These are phyloP conservation scores for Diplodus puntazzo DNA, from an alignment of 2,797 vertebrate genomes.

Conservation along the genomic window DNA sequence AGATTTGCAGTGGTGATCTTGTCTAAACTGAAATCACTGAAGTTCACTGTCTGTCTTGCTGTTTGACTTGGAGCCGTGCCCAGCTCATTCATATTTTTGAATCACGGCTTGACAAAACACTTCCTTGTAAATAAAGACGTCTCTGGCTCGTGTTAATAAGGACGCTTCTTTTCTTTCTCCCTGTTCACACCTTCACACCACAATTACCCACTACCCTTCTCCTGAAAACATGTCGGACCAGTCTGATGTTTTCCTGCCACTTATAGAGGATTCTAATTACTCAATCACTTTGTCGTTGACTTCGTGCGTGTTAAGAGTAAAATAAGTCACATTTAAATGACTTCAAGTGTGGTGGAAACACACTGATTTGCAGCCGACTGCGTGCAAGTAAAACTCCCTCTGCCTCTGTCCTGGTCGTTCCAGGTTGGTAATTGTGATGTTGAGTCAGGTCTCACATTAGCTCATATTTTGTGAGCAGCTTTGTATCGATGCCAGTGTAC, in stretches of 20 bases:
- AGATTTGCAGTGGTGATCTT: slow-evolving; percentile 36
- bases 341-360: neutral
- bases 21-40: slow-evolving; percentile 54
- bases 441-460: slow-evolving; percentile 24
- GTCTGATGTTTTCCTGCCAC: neutral
- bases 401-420: slow-evolving; percentile 6
- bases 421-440: slow-evolving; percentile 7
- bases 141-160: slow-evolving; percentile 38
- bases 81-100: slow-evolving; percentile 67
- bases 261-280: neutral
- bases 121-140: slow-evolving; percentile 72
- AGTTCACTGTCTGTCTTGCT: slow-evolving; percentile 35
- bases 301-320: neutral
- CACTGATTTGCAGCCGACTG: neutral
- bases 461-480: slow-evolving; percentile 35
- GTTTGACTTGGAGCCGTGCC: slow-evolving; percentile 75
- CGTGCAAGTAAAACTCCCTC: neutral
- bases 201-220: neutral
- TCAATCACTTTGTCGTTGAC: neutral
- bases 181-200: slow-evolving; percentile 40
- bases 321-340: neutral
- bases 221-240: neutral
- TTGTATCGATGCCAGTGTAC: slow-evolving; percentile 40
- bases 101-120: slow-evolving; percentile 68
- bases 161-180: slow-evolving; percentile 5